phyloP scores from a whole-genome alignment of 2,113 vertebrate genomes.

The Pluvianellus socialis region DNA sequence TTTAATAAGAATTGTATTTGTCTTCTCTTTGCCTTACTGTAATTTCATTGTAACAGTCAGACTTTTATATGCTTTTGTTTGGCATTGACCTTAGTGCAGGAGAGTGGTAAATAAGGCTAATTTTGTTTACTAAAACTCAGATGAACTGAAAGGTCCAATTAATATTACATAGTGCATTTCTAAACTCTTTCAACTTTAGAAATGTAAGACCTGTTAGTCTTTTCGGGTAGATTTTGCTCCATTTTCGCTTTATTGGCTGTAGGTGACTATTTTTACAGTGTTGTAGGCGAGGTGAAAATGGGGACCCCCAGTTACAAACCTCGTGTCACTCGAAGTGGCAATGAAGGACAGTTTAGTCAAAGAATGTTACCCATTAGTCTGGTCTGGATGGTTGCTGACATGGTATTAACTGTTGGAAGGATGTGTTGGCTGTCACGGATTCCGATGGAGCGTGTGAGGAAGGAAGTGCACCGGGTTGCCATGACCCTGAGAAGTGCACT shows the following conservation, averaged over 20 bases:
- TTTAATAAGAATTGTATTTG: neutral
- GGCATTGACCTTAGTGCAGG: neutral
- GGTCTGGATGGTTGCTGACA: rapidly evolving
- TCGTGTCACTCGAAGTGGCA: rapidly evolving
- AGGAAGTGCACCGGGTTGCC: rapidly evolving
- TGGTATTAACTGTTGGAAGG: neutral
- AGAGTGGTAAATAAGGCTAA: neutral
- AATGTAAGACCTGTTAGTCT: neutral
- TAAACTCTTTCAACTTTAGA: neutral
- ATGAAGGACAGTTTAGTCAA: neutral
- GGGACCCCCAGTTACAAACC: neutral
- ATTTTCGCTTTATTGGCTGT: neutral
- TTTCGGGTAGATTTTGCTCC: rapidly evolving
- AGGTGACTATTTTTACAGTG: too few species aligned
- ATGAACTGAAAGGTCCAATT: neutral
- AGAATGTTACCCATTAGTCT: rapidly evolving
- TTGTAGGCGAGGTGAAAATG: neutral
- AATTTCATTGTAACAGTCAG: neutral
- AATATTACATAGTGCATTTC: neutral
- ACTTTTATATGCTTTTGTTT: neutral
- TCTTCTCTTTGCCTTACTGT: neutral
- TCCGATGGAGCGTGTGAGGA: neutral
- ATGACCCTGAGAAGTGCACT: neutral
- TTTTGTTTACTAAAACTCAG: neutral
- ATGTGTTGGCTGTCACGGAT: neutral